A percentile compares a stretch with the other conserved stretches of the same genome.
Evolutionary conservation across 2,113 vertebrate species (phyloP).

Genomic region (Etheostoma cragini): DNA sequence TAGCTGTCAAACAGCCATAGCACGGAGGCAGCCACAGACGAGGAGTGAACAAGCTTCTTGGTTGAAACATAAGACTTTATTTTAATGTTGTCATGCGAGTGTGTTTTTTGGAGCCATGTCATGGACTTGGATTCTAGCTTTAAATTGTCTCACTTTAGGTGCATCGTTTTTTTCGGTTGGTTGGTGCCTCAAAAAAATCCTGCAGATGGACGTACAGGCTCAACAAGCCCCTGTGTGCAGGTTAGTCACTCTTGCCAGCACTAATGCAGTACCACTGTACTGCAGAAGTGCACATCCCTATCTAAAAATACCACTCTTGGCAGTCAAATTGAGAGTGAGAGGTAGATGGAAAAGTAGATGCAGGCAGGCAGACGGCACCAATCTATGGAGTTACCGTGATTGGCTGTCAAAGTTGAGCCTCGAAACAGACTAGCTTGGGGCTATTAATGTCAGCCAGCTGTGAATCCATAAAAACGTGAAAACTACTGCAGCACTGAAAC

Average conservation of each 20-base stretch:
- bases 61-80: slow-evolving; percentile 33
- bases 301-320: slow-evolving; percentile 42
- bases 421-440: slow-evolving; percentile 28
- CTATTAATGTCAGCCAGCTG: slow-evolving; percentile 47
- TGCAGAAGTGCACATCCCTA: slow-evolving; percentile 27
- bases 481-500: neutral
- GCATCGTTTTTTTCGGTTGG: neutral
- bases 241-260: slow-evolving; percentile 10
- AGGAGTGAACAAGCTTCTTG: slow-evolving; percentile 14
- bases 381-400: slow-evolving; percentile 47
- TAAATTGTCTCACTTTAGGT: slow-evolving; percentile 18
- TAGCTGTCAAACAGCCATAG: slow-evolving; percentile 61
- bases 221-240: slow-evolving; percentile 12
- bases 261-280: slow-evolving; percentile 2
- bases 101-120: slow-evolving; percentile 19
- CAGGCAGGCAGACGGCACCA: slow-evolving; percentile 38
- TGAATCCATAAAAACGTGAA: slow-evolving; percentile 21
- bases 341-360: slow-evolving; percentile 27
- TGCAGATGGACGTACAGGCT: slow-evolving; percentile 5
- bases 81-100: slow-evolving; percentile 19
- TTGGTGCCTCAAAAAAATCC: slow-evolving; percentile 11
- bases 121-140: neutral
- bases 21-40: slow-evolving; percentile 33
- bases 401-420: slow-evolving; percentile 49
- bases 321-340: slow-evolving; percentile 6